A percentile compares a stretch with the other conserved stretches of the same genome.
These are phyloP conservation scores for Tapirus terrestris DNA, from an alignment of 2,113 vertebrate genomes.

Conservation along the genomic window DNA sequence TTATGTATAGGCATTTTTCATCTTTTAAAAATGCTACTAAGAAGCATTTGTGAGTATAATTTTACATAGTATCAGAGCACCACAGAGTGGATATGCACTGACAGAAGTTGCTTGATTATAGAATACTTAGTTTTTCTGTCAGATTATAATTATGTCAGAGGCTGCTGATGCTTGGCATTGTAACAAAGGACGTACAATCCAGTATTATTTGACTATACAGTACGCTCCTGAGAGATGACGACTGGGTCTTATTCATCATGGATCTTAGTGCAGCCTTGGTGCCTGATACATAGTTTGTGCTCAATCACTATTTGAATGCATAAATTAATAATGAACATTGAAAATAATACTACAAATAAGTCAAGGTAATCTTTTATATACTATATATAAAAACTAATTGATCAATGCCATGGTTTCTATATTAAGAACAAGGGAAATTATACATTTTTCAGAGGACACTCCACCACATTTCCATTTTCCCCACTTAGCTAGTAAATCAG, in stretches of 20 bases:
- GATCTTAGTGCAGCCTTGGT: neutral
- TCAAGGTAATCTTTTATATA: neutral
- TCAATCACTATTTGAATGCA: neutral
- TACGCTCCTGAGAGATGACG: neutral
- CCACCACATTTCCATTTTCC: neutral
- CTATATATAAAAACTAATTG: neutral
- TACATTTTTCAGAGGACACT: neutral
- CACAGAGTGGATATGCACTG: conserved; percentile 55
- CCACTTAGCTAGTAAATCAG: neutral
- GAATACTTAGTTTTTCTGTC: conserved; percentile 68
- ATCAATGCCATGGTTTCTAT: neutral
- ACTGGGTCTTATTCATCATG: neutral
- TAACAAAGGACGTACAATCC: conserved; percentile 42
- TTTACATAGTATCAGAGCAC: conserved; percentile 69
- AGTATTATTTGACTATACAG: neutral
- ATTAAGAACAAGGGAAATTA: neutral
- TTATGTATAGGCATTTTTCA: conserved; percentile 68
- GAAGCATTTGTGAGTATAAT: conserved; percentile 70
- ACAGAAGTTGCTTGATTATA: conserved; percentile 67
- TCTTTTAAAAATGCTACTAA: conserved; percentile 76
- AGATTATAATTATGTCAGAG: conserved; percentile 73
- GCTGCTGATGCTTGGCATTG: conserved; percentile 68
- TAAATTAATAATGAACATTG: neutral
- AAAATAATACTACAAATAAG: neutral
- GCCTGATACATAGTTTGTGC: neutral